A percentile compares a stretch with the other conserved stretches of the same genome.
phyloP scores from a whole-genome alignment of 2,797 vertebrate genomes.

The Melanotaenia nigrans region DNA sequence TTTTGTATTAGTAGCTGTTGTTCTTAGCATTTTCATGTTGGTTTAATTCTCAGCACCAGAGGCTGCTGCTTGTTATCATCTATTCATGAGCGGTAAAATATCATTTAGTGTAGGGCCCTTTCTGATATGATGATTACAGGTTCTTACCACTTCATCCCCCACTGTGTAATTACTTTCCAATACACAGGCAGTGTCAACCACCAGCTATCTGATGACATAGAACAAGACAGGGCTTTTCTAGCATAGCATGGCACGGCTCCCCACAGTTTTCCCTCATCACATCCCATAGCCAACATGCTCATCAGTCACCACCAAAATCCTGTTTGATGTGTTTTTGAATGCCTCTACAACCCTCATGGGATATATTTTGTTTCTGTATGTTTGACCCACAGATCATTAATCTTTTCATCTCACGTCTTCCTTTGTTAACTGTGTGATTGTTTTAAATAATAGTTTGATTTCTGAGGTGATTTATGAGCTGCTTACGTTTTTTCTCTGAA shows the following conservation, averaged over 20 bases:
- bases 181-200: conserved; percentile 30
- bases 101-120: conserved; percentile 17
- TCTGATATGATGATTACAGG: conserved; percentile 56
- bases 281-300: conserved; percentile 12
- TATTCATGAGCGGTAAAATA: conserved; percentile 10
- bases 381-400: conserved; percentile 21
- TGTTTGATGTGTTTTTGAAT: conserved; percentile 46
- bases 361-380: conserved; percentile 37
- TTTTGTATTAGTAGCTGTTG: not conserved
- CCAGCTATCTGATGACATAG: conserved; percentile 44
- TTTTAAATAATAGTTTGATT: conserved; percentile 20
- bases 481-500: not conserved
- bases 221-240: conserved; percentile 16
- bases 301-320: conserved; percentile 41
- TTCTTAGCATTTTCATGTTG: not conserved
- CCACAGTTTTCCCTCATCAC: conserved; percentile 14
- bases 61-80: not conserved
- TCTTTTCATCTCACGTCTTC: conserved; percentile 16
- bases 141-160: conserved; percentile 45
- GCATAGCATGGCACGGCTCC: conserved; percentile 20
- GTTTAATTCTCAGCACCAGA: not conserved
- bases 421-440: conserved; percentile 27
- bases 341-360: conserved; percentile 34
- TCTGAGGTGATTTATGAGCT: not conserved
- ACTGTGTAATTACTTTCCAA: conserved; percentile 57